These are phyloP conservation scores for Nesometra sesokonis DNA, from an alignment of 35 echinoderm and acorn worm genomes.

Conservation along the genomic window DNA sequence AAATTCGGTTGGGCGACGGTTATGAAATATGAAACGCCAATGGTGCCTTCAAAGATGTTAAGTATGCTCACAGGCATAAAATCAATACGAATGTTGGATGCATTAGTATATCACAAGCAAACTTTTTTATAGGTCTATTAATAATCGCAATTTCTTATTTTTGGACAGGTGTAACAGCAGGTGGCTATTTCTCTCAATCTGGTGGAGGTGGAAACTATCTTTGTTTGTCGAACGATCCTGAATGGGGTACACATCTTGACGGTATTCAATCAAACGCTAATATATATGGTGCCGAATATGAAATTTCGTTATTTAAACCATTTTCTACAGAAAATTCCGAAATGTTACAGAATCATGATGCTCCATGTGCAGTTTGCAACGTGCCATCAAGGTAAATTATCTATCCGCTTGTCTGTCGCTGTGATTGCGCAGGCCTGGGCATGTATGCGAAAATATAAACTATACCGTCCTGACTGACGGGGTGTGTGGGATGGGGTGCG, in stretches of 20 bases:
- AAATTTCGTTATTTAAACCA: neutral
- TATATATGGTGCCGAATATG: constrained; percentile 24
- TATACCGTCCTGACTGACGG: too few relatives aligned
- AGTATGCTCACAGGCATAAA: too few relatives aligned
- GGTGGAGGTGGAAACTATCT: constrained; percentile 4
- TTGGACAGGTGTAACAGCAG: neutral
- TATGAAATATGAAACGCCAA: too few relatives aligned
- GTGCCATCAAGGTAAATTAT: neutral
- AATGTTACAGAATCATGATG: constrained; percentile 13
- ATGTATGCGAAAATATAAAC: too few relatives aligned
- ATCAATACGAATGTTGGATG: too few relatives aligned
- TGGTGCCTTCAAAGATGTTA: too few relatives aligned
- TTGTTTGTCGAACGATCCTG: constrained; percentile 20
- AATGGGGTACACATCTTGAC: constrained; percentile 1
- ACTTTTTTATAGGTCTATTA: neutral
- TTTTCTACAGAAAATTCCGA: constrained; percentile 32
- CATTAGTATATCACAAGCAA: too few relatives aligned
- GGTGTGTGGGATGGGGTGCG: too few relatives aligned
- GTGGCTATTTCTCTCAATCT: constrained; percentile 7
- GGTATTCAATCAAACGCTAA: neutral
- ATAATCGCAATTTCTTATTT: neutral
- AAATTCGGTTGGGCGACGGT: too few relatives aligned
- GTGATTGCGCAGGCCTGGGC: too few relatives aligned
- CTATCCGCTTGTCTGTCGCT: too few relatives aligned
- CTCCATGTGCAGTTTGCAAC: constrained; percentile 26